phyloP scores from a whole-genome alignment of 1,140 invertebrate species.

The Drosophila ercepeae region DNA sequence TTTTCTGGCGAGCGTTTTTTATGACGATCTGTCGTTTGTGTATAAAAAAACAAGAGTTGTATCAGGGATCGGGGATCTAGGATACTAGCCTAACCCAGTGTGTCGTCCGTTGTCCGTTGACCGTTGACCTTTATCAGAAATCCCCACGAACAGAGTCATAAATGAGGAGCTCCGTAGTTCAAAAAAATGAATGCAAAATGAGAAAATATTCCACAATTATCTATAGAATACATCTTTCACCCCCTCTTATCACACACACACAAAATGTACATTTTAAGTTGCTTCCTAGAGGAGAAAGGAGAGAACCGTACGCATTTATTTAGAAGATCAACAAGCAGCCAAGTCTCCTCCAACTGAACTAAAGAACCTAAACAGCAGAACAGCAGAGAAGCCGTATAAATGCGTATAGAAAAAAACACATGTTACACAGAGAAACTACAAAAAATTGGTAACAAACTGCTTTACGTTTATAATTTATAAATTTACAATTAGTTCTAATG shows the following conservation, averaged over 20 bases:
- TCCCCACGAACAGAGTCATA: constrained; percentile 24
- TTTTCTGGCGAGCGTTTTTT: constrained; percentile 18
- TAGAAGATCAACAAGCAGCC: constrained; percentile 9
- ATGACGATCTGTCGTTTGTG: constrained; percentile 38
- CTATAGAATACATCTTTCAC: constrained; percentile 2
- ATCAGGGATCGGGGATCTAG: constrained; percentile 7
- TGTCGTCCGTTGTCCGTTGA: constrained; percentile 20
- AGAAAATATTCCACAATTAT: constrained; percentile 33
- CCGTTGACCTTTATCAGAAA: background rate
- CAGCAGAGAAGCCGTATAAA: constrained; percentile 28
- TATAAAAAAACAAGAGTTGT: constrained; percentile 11
- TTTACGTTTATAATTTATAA: constrained; percentile 77
- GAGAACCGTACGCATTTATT: constrained; percentile 38
- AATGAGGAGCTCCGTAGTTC: constrained; percentile 21
- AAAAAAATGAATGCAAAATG: constrained; percentile 1
- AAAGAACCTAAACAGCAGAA: constrained; percentile 14
- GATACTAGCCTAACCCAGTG: constrained; percentile 12
- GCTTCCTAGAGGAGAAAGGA: constrained; percentile 34
- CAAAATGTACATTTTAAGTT: constrained; percentile 37
- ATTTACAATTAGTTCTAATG: constrained; percentile 69
- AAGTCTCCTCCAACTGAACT: constrained; percentile 8
- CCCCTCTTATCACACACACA: constrained; percentile 13
- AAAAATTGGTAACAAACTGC: constrained; percentile 58
- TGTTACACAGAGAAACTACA: constrained; percentile 20
- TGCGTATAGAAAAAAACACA: constrained; percentile 44